A percentile compares a stretch with the other conserved stretches of the same genome.
Conservation (phyloP, 2,113 vertebrate genomes). For the Rhagologus leucostigma region DNA sequence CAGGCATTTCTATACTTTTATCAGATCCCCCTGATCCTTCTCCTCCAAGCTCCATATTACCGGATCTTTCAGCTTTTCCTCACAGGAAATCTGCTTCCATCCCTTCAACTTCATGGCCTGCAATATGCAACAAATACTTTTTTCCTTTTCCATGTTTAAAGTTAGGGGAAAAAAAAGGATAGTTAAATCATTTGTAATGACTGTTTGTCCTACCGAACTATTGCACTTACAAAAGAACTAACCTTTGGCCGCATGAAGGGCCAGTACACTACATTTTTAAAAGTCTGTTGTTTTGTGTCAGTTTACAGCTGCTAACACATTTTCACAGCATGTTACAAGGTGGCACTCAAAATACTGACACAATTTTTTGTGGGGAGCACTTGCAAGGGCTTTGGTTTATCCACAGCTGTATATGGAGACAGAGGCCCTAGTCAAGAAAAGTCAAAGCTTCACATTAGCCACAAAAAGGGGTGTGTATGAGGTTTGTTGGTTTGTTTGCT, state of each 20-base stretch:
- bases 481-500: not conserved
- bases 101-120: not conserved
- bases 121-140: accelerated
- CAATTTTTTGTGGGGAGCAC: not conserved
- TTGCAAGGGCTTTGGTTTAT: not conserved
- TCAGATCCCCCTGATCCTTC: not conserved
- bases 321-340: not conserved
- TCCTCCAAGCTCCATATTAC: not conserved
- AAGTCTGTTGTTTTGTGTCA: not conserved
- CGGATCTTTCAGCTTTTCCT: not conserved
- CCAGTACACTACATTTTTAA: not conserved
- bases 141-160: not conserved
- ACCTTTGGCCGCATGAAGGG: not conserved
- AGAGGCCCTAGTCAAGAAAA: not conserved
- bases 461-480: not conserved
- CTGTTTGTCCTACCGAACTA: not conserved
- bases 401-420: not conserved
- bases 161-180: accelerated
- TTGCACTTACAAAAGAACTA: not conserved
- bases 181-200: not conserved
- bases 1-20: not conserved
- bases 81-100: not conserved
- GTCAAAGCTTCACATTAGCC: not conserved
- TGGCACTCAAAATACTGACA: not conserved
- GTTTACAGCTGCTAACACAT: accelerated